phyloP scores from a whole-genome alignment of 1,140 invertebrate species.

The Drosophila arawakana region DNA sequence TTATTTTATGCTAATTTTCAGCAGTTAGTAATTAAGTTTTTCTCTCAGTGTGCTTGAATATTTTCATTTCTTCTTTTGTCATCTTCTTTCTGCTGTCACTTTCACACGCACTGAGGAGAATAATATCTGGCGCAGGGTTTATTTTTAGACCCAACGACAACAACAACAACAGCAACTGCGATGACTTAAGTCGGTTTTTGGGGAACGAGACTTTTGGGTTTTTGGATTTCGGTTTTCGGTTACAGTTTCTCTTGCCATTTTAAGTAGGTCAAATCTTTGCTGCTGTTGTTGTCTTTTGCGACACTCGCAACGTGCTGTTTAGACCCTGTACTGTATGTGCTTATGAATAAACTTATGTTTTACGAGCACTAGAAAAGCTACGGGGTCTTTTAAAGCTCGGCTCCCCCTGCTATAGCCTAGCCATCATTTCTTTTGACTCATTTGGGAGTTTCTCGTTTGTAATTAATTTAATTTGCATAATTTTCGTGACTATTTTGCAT shows the following conservation, averaged over 20 bases:
- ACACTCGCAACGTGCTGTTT: too few relatives aligned
- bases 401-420: too few relatives aligned
- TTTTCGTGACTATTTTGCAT: constrained; percentile 64
- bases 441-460: constrained; percentile 72
- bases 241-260: constrained; percentile 78
- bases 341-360: too few relatives aligned
- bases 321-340: too few relatives aligned
- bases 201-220: constrained; percentile 26
- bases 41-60: constrained; percentile 7
- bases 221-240: constrained; percentile 29
- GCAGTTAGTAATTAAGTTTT: not conserved
- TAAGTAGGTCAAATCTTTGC: constrained; percentile 63
- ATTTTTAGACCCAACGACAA: constrained; percentile 45
- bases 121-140: constrained; percentile 39
- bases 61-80: constrained; percentile 18
- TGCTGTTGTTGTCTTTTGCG: constrained; percentile 34
- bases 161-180: constrained; percentile 5
- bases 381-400: too few relatives aligned
- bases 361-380: too few relatives aligned
- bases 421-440: constrained; percentile 6
- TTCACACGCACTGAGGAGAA: constrained; percentile 49
- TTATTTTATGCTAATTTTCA: too few relatives aligned
- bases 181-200: constrained; percentile 38
- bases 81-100: constrained; percentile 49
- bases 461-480: constrained; percentile 84